Base-by-base conservation (phyloP, 2,113 vertebrate genomes). In the Myrmecobius fasciatus region DNA sequence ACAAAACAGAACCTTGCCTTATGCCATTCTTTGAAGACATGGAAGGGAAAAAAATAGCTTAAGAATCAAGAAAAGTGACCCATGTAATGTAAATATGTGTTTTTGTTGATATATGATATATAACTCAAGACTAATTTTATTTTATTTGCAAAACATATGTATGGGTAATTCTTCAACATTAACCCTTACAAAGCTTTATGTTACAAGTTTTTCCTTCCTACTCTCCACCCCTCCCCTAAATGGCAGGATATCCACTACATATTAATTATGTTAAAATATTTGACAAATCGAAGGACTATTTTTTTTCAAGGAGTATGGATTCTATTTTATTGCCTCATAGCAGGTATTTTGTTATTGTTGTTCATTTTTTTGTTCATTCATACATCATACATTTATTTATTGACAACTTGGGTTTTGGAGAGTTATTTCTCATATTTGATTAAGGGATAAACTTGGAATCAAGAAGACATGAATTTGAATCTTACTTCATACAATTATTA, bases 1-100 rank as follows among this genome's bases (percentile, higher is more conserved):
- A 94, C 51, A 90, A 97, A 96, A 92, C 75, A 28, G 9, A 94
- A 51, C 91, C 83, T 54, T 92, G 49, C 51, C 91, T 92, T 90
- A 93, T 92, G 43, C 2, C 47, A 20, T 90, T 17, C 96, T 47
- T 67, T 53, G 31, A 91, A 26, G 12, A 5, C 25, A 47, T 36
- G 54, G 52, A 46, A 48, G 36, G 92, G 95, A 91, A 52, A 93
- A 92, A 96, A 91, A 91, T 53, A 53, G 26, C 20, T 43, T 83
- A 83, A 83, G n/a, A 43, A 83, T 83, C 67, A 43, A 20, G n/a
- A 83, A 43, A 83, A 83, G 7, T 83, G n/a, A 22, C n/a, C n/a
- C 0, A 43, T 83, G 5, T 83, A 43, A 20, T 43, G 43, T n/a
- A 83, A 83, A 22, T 83, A 43, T 4, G 6, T 20, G 67, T 17